A percentile compares a stretch with the other conserved stretches of the same genome.
phyloP scores from a whole-genome alignment of 2,888 invertebrate genomes.

The Ferrisia virgata region DNA sequence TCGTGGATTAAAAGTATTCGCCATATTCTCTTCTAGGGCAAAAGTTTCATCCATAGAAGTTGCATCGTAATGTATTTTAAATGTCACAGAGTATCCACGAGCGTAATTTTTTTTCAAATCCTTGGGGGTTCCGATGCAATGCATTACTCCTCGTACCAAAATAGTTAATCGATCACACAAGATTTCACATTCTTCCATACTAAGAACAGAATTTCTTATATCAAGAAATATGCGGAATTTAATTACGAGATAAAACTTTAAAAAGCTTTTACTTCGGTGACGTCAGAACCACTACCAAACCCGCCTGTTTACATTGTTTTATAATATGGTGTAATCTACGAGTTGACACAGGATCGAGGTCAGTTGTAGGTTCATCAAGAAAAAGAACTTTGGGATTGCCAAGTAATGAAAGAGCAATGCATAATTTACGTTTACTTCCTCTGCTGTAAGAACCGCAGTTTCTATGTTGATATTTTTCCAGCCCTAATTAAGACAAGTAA shows the following conservation, averaged over 20 bases:
- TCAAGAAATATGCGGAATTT: too few species aligned
- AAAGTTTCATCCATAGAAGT: conserved; percentile 17
- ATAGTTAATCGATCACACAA: conserved; percentile 74
- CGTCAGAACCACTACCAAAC: conserved; percentile 75
- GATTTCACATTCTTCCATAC: conserved; percentile 86
- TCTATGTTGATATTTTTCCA: conserved; percentile 48
- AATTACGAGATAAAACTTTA: background rate
- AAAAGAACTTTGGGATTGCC: conserved; percentile 68
- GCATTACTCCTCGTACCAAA: conserved; percentile 69
- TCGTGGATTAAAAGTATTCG: conserved; percentile 56
- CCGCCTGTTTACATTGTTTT: conserved; percentile 64
- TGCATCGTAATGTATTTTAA: conserved; percentile 53
- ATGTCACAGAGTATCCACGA: conserved; percentile 63
- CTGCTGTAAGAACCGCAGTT: conserved; percentile 60
- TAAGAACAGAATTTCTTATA: conserved; percentile 53
- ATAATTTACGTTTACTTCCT: conserved; percentile 71
- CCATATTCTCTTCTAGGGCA: conserved; percentile 57
- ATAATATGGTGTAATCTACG: conserved; percentile 77
- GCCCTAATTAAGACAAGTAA: conserved; percentile 27
- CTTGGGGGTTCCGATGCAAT: conserved; percentile 70
- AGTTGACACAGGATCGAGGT: conserved; percentile 78
- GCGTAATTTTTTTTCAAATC: conserved; percentile 70
- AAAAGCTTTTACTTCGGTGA: conserved; percentile 60
- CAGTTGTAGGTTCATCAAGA: conserved; percentile 61
- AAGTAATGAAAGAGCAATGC: conserved; percentile 68